Evolutionary conservation across 2,888 invertebrate species (phyloP), one percentile per base, ranked within the genome.

Genomic region (Mesoligia furuncula): DNA sequence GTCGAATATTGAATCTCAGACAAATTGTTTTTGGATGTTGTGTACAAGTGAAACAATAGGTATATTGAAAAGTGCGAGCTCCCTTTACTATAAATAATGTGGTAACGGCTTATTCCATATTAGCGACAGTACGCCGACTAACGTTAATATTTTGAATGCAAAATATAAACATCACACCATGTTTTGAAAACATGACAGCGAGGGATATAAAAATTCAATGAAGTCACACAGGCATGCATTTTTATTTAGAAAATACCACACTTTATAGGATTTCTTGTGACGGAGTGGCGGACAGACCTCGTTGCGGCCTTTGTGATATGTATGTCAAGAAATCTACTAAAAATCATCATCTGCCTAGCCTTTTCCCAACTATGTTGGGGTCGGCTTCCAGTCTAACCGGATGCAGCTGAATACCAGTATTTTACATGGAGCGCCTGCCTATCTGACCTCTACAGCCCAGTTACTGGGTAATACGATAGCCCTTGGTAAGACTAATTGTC

Each of bases 61-160:
- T 42, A 36, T 82, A 67, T 76, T 76, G 13, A 65, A 69, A 76
- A 71, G 20, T 17, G 39, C 5, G 7, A n/a, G 15, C 11, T n/a
- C 57, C 59, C 6, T 54, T n/a, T 8, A 27, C 7, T 51, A 42
- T 59, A 31, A 68, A 68, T 68, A 59, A 62, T 31, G n/a, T 69
- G n/a, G 11, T 36, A 20, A n/a, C n/a, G n/a, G n/a, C n/a, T n/a
- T 39, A 59, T 61, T 51, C 17, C 57, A 24, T 48, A 73, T 48
- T 54, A 42, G n/a, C 31, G 66, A 31, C 27, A n/a, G 17, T 15
- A 27, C 17, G 31, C 31, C 27, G 31, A 69, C 62, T 51, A 54
- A 71, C 48, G 70, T 71, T 73, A 17, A 72, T 77, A 85, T 85
- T 83, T 85, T 73, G 73, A 76, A 68, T 68, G 5, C 17, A 57